Percentiles rank a stretch among this genome's conserved stretches.
Evolutionary conservation across 1,140 invertebrate genomes (phyloP).

Genomic region (Caenorhabditis latens): DNA sequence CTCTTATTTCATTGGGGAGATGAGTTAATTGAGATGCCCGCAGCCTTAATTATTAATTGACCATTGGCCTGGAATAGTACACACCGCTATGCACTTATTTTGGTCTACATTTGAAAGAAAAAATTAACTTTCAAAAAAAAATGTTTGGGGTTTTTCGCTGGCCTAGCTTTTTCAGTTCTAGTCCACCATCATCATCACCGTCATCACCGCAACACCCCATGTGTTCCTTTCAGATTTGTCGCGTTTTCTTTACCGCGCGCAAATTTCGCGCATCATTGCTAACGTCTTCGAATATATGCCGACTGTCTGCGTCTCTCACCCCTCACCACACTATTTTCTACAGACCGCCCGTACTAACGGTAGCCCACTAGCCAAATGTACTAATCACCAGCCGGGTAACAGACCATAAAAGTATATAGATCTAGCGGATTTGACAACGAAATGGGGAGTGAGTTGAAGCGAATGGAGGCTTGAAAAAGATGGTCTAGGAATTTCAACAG

Average conservation of each 20-base stretch:
- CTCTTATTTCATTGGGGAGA: background rate
- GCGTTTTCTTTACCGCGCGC: conserved; percentile 12
- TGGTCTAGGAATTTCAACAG: too few relatives aligned
- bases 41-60: conserved; percentile 30
- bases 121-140: too few relatives aligned
- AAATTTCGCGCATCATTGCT: conserved; percentile 22
- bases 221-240: conserved; percentile 1
- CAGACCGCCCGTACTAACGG: background rate
- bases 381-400: background rate
- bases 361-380: background rate
- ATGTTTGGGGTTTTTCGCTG: too few relatives aligned
- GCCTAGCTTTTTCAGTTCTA: background rate
- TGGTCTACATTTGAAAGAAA: too few relatives aligned
- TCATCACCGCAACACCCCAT: background rate
- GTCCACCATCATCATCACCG: background rate
- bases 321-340: background rate
- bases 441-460: too few relatives aligned
- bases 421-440: background rate
- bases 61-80: background rate
- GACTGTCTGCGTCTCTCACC: background rate
- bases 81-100: background rate
- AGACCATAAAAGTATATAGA: conserved; percentile 19
- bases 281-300: background rate
- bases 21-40: background rate
- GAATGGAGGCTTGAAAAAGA: too few relatives aligned